phyloP scores from a whole-genome alignment of 1,140 invertebrate species.

The Cepaea nemoralis region DNA sequence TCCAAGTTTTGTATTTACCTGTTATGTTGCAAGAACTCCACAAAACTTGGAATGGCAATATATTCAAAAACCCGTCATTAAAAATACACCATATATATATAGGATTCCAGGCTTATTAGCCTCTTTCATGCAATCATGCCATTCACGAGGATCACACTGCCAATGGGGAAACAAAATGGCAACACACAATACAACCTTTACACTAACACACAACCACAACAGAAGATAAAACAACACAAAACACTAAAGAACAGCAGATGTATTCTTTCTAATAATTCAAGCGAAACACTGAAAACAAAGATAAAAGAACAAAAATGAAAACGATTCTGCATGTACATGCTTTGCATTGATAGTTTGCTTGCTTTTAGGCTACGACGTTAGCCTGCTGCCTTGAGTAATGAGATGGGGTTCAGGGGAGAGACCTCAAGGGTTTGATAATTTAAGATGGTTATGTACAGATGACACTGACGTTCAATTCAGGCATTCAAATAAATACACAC shows the following conservation, averaged over 20 bases:
- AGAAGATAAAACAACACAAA: background rate
- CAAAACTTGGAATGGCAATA: no score
- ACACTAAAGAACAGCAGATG: background rate
- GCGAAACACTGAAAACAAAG: background rate
- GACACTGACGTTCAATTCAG: background rate
- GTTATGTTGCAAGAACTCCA: background rate
- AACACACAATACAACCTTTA: background rate
- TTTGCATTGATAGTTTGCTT: conserved; percentile 37
- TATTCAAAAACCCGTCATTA: no score
- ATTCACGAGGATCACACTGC: background rate
- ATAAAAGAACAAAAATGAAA: background rate
- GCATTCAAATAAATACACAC: conserved; percentile 27
- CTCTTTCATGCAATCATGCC: no score
- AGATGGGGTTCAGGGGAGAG: background rate
- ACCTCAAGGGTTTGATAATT: background rate
- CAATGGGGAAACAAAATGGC: background rate
- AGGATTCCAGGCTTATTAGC: background rate
- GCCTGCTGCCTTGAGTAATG: conserved; percentile 28
- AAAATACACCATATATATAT: no score
- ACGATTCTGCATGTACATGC: conserved; percentile 18
- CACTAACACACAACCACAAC: no score
- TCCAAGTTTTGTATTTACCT: background rate
- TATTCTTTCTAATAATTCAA: background rate
- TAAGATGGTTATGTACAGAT: background rate
- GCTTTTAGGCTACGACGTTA: background rate